Percentiles rank a stretch among this genome's conserved stretches.
phyloP scores from a whole-genome alignment of 2,113 vertebrate genomes.

The Notothenia coriiceps region DNA sequence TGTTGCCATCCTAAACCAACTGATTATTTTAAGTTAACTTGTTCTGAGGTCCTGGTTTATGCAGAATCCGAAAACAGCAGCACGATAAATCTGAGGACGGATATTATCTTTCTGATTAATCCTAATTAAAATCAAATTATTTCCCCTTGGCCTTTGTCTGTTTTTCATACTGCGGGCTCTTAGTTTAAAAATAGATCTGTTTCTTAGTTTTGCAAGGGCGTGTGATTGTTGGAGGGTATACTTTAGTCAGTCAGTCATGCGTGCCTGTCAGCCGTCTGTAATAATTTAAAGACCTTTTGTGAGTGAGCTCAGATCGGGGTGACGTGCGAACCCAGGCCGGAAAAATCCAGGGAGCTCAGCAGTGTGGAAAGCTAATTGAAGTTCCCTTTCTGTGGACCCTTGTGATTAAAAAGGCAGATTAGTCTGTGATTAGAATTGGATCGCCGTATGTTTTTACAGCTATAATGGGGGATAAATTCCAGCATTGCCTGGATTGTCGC shows the following conservation, averaged over 20 bases:
- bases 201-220: constrained; percentile 21
- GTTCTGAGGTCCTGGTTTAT: neutral
- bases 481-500: constrained; percentile 4
- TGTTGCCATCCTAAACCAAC: too few species aligned
- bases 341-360: constrained; percentile 53
- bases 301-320: constrained; percentile 42
- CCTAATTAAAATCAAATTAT: constrained; percentile 16
- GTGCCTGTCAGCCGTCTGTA: constrained; percentile 56
- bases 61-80: neutral
- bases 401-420: constrained; percentile 64
- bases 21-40: constrained; percentile 1
- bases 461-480: constrained; percentile 31
- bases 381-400: constrained; percentile 27
- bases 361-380: constrained; percentile 54
- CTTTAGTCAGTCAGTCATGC: constrained; percentile 63
- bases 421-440: constrained; percentile 50
- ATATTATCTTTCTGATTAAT: constrained; percentile 18
- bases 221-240: constrained; percentile 41
- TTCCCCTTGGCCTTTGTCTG: neutral
- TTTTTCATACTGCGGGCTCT: neutral
- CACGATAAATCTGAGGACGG: neutral
- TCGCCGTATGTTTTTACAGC: constrained; percentile 42
- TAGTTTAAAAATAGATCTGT: constrained; percentile 49
- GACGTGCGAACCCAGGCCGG: constrained; percentile 30
- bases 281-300: constrained; percentile 63